Evolutionary conservation across 2,797 vertebrate genomes (phyloP), one percentile per base, ranked within the genome.

Genomic region (Gorsachius magnificus): DNA sequence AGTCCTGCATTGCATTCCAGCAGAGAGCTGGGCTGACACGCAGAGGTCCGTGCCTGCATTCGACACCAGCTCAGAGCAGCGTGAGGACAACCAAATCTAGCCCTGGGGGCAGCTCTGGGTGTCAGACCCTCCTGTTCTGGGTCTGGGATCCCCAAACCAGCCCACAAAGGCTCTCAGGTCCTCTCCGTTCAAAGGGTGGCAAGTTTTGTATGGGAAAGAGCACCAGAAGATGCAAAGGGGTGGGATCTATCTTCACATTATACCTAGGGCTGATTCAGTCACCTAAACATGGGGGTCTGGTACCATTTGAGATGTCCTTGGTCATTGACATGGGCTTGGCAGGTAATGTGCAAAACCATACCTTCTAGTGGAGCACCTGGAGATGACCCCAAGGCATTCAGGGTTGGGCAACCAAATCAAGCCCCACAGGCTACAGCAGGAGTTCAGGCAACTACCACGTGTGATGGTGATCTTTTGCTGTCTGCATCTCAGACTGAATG

Each of bases 1-100:
- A 29, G 21, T 41, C 22, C 53, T 21, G 8, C 51, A 31, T n/a
- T 0, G 0, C 41, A 26, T 13, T 48, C 51, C 21, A 3, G 56
- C 51, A 36, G 19, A 61, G 36, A 69, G 2, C 16, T 16, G 21
- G 43, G 16, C 45, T 74, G 54, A 15, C n/a, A 36, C 38, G 5
- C 51, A 29, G 31, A 53, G 50, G 43, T 75, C 50, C 22, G 10
- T 6, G 4, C 11, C 29, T 24, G 29, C 38, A 24, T 36, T 43
- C 1, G 0, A 18, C 28, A 22, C 14, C 11, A 19, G 21, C 38
- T 53, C 51, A 38, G 51, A 64, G 45, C 45, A 50, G 46, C 11
- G 15, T 77, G 53, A 76, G 15, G 17, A 63, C 48, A 51, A 43
- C 4, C 31, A 16, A 16, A 21, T 24, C 33, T 75, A 48, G 29